Conservation (phyloP, 35 echinoderm and acorn worm species). For the Hemicentrotus pulcherrimus region DNA sequence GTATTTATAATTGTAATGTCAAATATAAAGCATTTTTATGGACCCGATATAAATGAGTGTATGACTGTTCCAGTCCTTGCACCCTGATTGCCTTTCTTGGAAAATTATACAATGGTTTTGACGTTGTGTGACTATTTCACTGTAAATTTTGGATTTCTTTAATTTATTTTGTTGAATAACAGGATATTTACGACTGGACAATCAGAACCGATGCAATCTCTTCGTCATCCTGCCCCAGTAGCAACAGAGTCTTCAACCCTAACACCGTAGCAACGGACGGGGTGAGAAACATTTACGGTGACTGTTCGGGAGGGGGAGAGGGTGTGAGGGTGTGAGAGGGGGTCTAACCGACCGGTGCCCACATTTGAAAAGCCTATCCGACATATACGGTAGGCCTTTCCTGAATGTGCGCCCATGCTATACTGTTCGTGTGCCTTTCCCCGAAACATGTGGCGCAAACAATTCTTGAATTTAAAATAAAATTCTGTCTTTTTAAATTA, state of each 20-base stretch:
- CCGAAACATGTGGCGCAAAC: too few species aligned
- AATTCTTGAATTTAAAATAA: too few species aligned
- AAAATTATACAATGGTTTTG: background rate
- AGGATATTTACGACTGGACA: conserved; percentile 30
- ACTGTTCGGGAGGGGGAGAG: background rate
- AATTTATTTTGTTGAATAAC: background rate
- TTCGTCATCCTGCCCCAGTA: background rate
- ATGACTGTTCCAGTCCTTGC: background rate
- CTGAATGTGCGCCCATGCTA: too few species aligned
- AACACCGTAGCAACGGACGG: conserved; percentile 33
- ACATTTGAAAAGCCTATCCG: too few species aligned
- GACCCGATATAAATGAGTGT: background rate
- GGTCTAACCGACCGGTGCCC: too few species aligned
- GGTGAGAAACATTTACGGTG: background rate
- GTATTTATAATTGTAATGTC: background rate
- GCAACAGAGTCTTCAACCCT: background rate
- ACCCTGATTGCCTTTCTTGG: background rate
- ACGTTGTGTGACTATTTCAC: background rate
- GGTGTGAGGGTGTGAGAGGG: too few species aligned
- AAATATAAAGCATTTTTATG: too few species aligned
- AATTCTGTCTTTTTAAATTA: too few species aligned
- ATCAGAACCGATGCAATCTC: background rate
- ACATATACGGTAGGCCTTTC: too few species aligned
- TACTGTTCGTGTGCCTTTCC: too few species aligned
- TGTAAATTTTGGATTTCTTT: background rate